Evolutionary conservation across 2,113 vertebrate genomes (phyloP).

Genomic region (Platycercus adscitus): DNA sequence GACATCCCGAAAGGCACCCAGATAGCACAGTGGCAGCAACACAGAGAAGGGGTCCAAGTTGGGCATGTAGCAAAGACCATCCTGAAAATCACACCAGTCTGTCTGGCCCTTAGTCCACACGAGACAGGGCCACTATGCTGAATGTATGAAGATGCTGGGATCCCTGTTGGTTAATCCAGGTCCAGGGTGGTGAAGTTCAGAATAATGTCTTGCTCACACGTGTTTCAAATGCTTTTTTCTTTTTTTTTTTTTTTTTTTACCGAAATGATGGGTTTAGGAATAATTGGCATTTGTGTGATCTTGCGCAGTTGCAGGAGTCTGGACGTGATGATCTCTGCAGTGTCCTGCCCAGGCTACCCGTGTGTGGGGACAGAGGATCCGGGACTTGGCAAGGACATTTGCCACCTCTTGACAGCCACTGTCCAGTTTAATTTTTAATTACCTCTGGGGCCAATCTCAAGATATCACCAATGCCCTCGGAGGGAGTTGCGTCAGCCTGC

Average conservation of each 20-base stretch:
- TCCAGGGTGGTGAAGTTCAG: background rate
- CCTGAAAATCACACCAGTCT: background rate
- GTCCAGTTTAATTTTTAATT: slow-evolving; percentile 51
- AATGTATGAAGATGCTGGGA: rapidly evolving
- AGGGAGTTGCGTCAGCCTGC: background rate
- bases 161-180: background rate
- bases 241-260: background rate
- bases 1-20: background rate
- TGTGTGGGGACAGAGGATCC: background rate
- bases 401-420: background rate
- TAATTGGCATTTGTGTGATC: background rate
- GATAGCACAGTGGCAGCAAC: rapidly evolving
- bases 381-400: background rate
- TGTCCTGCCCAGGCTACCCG: background rate
- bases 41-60: background rate
- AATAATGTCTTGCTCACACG: background rate
- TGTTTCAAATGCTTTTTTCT: background rate
- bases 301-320: rapidly evolving
- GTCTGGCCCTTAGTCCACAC: background rate
- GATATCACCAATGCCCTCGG: background rate
- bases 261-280: background rate
- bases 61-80: rapidly evolving
- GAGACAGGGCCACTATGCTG: background rate
- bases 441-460: background rate
- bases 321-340: background rate